Base-by-base conservation (phyloP, 1,140 invertebrate genomes). In the Meloidogyne chitwoodi region DNA sequence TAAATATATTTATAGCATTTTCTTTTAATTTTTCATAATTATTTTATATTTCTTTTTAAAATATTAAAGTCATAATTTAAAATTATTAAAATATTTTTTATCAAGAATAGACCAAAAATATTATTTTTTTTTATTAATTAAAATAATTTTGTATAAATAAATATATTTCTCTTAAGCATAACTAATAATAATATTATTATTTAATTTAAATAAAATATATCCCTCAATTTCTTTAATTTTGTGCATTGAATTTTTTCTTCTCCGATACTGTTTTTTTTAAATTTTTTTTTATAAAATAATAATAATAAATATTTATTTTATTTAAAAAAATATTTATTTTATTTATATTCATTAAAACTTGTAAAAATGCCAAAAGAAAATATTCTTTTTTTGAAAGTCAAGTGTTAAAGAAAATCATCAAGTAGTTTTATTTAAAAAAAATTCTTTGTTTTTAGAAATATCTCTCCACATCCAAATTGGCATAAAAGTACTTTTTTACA, bases 321-420 rank as follows among this genome's bases (percentile, higher is more conserved):
- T 65, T 65, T 27, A 64, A 29, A n/a, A 61, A 61, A 72, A 72
- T 22, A 68, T 72, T 19, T 38, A 34, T 24, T 22, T 10, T 71
- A 34, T 24, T 24, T 24, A 56, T 19, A 10, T n/a, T 10, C 68
- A 19, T 70, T n/a, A n/a, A 27, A 6, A 70, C 27, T 70, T 68
- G 66, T 44, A n/a, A n/a, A n/a, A 24, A 68, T n/a, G 24, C 4
- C 12, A 34, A 68, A 31, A 29, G n/a, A 14, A 19, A 69, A n/a
- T 1, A 24, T 2, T 22, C 0, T 29, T 34, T 26, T 24, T 68
- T 68, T 22, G 29, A 68, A 34, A n/a, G 22, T 68, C 66, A 44
- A 68, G 48, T 24, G 29, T 56, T 56, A 56, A 56, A 56, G 10
- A 48, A 68, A 56, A 19, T 41, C 19, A 70, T 29, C 19, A 61